A percentile compares a stretch with the other conserved stretches of the same genome.
phyloP scores from a whole-genome alignment of 1,140 invertebrate genomes.

The Diabrotica undecimpunctata region DNA sequence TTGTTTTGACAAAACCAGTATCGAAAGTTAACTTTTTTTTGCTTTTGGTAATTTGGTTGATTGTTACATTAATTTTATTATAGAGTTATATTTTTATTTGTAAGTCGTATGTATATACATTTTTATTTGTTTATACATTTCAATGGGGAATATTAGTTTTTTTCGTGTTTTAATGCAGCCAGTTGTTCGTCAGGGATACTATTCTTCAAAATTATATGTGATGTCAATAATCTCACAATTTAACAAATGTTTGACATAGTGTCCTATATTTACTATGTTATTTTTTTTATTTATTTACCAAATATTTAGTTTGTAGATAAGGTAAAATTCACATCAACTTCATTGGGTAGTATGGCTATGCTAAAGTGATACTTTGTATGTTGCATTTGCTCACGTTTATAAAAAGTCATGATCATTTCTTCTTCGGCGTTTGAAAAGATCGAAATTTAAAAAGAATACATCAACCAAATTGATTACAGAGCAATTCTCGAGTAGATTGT shows the following conservation, averaged over 20 bases:
- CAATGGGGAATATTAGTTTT: background rate
- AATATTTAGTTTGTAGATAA: conserved; percentile 36
- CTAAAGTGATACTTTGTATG: conserved; percentile 34
- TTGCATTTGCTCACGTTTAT: conserved; percentile 42
- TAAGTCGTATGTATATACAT: conserved; percentile 24
- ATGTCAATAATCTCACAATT: conserved; percentile 47
- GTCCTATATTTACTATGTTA: conserved; percentile 34
- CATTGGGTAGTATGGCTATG: conserved; percentile 31
- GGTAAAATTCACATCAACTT: conserved; percentile 25
- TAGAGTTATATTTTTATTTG: conserved; percentile 34
- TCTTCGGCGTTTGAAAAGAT: conserved; percentile 3
- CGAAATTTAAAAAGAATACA: background rate
- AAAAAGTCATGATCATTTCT: conserved; percentile 1
- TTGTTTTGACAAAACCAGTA: too few relatives aligned
- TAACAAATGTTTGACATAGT: conserved; percentile 36
- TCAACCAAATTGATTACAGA: too few relatives aligned
- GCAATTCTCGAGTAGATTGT: too few relatives aligned
- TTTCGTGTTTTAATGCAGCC: conserved; percentile 20
- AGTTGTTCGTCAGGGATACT: conserved; percentile 29
- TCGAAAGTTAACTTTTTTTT: too few relatives aligned
- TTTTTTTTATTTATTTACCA: conserved; percentile 38
- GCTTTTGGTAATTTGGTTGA: conserved; percentile 1
- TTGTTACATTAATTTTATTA: conserved; percentile 26
- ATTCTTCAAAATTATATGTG: conserved; percentile 48
- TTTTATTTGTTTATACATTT: conserved; percentile 15